Conservation (phyloP, 2,113 vertebrate genomes). For the Ornithorhynchus anatinus region DNA sequence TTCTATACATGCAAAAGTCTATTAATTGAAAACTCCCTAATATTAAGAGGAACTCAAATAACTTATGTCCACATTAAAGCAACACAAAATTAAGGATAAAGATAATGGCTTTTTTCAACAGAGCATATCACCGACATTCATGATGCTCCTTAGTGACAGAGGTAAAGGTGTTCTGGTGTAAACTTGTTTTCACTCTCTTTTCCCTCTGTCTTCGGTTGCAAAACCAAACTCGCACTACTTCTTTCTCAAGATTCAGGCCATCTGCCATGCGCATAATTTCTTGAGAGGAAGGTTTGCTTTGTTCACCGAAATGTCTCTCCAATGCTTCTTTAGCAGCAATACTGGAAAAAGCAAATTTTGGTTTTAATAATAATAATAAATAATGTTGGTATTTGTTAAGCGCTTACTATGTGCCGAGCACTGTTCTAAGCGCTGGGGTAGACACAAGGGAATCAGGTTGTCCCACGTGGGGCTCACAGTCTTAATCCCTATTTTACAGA, state of each 20-base stretch:
- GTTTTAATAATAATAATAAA: constrained; percentile 24
- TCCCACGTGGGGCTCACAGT: no score
- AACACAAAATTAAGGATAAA: background rate
- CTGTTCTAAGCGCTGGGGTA: no score
- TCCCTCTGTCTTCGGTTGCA: constrained; percentile 96
- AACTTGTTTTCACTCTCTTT: constrained; percentile 96
- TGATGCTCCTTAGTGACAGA: constrained; percentile 83
- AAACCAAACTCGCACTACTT: constrained; percentile 98
- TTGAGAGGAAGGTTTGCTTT: constrained; percentile 95
- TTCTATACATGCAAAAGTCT: no score
- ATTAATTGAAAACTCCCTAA: no score
- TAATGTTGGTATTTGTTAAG: background rate
- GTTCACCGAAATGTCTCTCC: constrained; percentile 91
- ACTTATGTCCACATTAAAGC: background rate
- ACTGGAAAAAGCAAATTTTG: constrained; percentile 62
- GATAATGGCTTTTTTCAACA: background rate
- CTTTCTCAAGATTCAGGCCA: constrained; percentile 94
- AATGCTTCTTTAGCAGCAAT: constrained; percentile 95
- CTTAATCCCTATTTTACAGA: no score
- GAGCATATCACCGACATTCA: constrained; percentile 76
- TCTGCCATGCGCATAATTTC: constrained; percentile 96
- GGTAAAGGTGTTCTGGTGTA: constrained; percentile 86
- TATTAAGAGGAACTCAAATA: background rate
- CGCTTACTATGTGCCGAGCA: no score
- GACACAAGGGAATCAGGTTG: no score